These are phyloP conservation scores for Plemyria rubiginata DNA, from an alignment of 2,888 invertebrate species.

Conservation along the genomic window DNA sequence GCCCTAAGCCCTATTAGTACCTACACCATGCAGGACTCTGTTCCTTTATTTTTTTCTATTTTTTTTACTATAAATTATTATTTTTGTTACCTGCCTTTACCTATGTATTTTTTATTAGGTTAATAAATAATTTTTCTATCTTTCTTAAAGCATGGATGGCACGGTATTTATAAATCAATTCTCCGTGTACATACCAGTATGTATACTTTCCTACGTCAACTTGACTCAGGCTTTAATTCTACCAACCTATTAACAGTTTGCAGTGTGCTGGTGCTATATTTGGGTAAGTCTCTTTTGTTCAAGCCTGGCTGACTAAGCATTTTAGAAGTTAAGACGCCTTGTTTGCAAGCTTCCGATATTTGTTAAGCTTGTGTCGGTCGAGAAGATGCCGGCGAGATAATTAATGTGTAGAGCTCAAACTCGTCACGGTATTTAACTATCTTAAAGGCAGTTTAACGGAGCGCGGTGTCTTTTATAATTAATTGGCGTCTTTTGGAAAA, in stretches of 20 bases:
- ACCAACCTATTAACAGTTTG: slow-evolving; percentile 46
- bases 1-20: no score
- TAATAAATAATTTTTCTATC: no score
- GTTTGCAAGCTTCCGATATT: slow-evolving; percentile 75
- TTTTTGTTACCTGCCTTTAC: no score
- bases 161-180: no score
- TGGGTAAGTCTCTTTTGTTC: slow-evolving; percentile 68
- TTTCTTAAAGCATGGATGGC: no score
- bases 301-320: slow-evolving; percentile 67
- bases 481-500: slow-evolving; percentile 29
- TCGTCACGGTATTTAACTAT: slow-evolving; percentile 62
- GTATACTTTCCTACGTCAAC: slow-evolving; percentile 28
- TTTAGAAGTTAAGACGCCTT: slow-evolving; percentile 71
- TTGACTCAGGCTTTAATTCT: slow-evolving; percentile 39
- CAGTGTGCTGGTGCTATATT: slow-evolving; percentile 52
- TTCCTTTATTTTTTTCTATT: no score
- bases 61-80: no score
- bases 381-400: slow-evolving; percentile 75
- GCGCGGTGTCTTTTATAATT: slow-evolving; percentile 27
- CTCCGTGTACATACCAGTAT: no score
- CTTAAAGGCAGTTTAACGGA: slow-evolving; percentile 60
- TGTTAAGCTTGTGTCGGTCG: slow-evolving; percentile 76
- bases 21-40: no score
- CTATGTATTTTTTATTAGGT: no score
- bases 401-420: slow-evolving; percentile 70